phyloP scores from a whole-genome alignment of 2,113 vertebrate species.

The Hippocampus abdominalis region DNA sequence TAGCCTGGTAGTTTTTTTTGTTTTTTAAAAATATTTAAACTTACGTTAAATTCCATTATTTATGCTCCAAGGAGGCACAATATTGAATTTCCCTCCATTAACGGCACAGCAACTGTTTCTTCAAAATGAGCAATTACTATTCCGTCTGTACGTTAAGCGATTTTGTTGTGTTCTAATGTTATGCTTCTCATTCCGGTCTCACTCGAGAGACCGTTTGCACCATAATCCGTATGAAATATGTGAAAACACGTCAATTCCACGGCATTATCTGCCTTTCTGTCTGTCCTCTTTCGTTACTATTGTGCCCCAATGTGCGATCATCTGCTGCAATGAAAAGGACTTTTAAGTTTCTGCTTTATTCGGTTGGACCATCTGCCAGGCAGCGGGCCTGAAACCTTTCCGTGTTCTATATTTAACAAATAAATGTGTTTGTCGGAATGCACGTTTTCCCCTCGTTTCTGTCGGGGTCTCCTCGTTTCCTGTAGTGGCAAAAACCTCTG shows the following conservation, averaged over 20 bases:
- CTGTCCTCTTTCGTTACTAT: constrained; percentile 8
- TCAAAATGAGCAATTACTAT: background rate
- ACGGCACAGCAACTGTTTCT: background rate
- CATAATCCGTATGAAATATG: background rate
- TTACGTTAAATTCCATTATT: background rate
- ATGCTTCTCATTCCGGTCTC: background rate
- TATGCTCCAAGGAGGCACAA: background rate
- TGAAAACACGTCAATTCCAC: background rate
- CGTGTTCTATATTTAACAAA: constrained; percentile 69
- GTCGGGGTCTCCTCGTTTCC: background rate
- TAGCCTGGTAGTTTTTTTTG: background rate
- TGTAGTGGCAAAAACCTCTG: background rate
- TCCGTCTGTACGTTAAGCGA: background rate
- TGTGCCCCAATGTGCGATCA: constrained; percentile 9
- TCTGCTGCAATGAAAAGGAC: constrained; percentile 15
- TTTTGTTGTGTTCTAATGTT: background rate
- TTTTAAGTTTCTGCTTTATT: constrained; percentile 15
- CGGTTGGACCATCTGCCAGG: constrained; percentile 24
- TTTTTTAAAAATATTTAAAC: background rate
- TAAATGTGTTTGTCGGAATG: constrained; percentile 58
- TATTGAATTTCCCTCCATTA: background rate
- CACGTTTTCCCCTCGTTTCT: constrained; percentile 16
- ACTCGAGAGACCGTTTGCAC: background rate
- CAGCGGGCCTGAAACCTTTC: constrained; percentile 43
- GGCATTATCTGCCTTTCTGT: constrained; percentile 2